Base-by-base conservation (phyloP, 2,113 vertebrate species). In the Hoplias malabaricus region DNA sequence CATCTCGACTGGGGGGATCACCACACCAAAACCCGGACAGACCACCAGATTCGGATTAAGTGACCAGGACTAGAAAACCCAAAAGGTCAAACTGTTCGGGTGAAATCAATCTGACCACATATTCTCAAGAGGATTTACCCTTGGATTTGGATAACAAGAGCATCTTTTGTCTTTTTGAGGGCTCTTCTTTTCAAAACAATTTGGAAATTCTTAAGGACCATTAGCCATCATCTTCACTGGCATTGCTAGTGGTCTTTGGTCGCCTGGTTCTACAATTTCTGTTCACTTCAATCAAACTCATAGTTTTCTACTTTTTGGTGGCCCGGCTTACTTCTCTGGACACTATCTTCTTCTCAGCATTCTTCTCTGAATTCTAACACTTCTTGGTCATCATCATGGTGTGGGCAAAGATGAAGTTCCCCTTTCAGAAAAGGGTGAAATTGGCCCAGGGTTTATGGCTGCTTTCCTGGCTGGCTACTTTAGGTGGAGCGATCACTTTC, bases 401-500 rank as follows among this genome's bases (percentile, higher is more conserved):
- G 73, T 86, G 93, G 54, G 89, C 93, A 87, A 92, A 92, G 88
- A 90, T 94, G 88, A 94, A 93, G 85, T 93, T 94, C 81, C 90
- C 92, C 29, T 93, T 92, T 62, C 69, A 93, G 74, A 94, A 93
- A 86, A 91, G 93, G 79, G 91, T 93, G 74, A 93, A 92, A 80
- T 80, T 94, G 23, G 93, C 94, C 36, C 93, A 95, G 81, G 91
- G 93, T 74, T 88, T 95, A 78, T 94, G 95, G 94, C 82, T 94
- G 46, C 87, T 94, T 9, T 94, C 93, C 62, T 94, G 92, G 95
- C 46, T 91, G 70, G 90, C 94, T 84, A 88, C 87, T 11, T 71
- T 94, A 31, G 86, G 91, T 0, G 88, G 91, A 65, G 90, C 90
- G 34, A 48, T 93, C 27, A 94, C 91, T 81, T 90, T 95, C 82